Conservation (phyloP, 2,113 vertebrate genomes). For the Calidris pugnax region DNA sequence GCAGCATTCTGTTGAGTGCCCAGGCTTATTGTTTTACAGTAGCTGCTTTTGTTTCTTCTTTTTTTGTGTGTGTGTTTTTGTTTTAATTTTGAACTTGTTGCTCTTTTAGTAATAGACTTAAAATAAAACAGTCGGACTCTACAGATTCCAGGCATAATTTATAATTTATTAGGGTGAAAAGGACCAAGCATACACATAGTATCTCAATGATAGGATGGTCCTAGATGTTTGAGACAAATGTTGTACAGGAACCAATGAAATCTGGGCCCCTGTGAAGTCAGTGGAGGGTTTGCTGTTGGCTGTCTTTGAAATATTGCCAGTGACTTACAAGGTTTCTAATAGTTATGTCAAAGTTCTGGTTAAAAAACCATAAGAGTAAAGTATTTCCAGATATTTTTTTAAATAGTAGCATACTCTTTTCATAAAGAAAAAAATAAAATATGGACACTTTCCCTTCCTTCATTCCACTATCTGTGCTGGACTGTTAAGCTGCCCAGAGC, state of each 20-base stretch:
- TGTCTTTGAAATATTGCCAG: not conserved
- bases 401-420: not conserved
- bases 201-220: not conserved
- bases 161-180: not conserved
- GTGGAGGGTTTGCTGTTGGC: not conserved
- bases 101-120: constrained; percentile 31
- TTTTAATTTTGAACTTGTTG: constrained; percentile 28
- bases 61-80: not conserved
- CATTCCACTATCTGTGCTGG: not conserved
- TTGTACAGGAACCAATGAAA: not conserved
- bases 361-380: constrained; percentile 35
- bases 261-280: not conserved
- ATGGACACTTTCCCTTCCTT: not conserved
- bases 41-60: constrained; percentile 22
- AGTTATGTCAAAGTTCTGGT: constrained; percentile 1
- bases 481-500: not conserved
- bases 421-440: not conserved
- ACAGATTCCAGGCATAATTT: constrained; percentile 2
- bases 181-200: not conserved
- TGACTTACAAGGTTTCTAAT: constrained; percentile 3
- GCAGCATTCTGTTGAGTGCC: constrained; percentile 30
- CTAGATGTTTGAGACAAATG: not conserved
- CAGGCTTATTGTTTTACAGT: constrained; percentile 52
- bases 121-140: constrained; percentile 1
- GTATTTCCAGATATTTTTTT: not conserved